These are phyloP conservation scores for Benthosema pterotum DNA, from an alignment of 2,797 vertebrate genomes.

Conservation along the genomic window DNA sequence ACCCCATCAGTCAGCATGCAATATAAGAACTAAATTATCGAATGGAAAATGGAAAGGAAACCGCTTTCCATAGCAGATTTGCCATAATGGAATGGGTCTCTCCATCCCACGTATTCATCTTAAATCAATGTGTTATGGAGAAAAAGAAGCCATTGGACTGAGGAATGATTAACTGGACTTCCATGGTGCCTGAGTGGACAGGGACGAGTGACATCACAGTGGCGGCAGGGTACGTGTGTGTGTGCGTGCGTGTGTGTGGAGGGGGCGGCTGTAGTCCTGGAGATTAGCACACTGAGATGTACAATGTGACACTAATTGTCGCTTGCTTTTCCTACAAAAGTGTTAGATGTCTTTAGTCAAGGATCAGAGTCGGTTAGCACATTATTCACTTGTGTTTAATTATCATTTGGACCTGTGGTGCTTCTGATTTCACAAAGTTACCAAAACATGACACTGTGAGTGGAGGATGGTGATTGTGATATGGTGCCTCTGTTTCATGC, in stretches of 20 bases:
- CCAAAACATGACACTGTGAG: slow-evolving; percentile 24
- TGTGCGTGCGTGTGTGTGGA: no score
- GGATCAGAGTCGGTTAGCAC: no score
- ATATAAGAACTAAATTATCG: slow-evolving; percentile 7
- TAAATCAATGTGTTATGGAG: slow-evolving; percentile 43
- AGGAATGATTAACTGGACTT: slow-evolving; percentile 51
- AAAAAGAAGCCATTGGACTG: slow-evolving; percentile 46
- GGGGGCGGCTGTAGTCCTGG: no score
- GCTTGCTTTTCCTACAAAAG: slow-evolving; percentile 9
- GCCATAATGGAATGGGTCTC: slow-evolving; percentile 49
- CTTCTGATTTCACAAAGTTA: slow-evolving; percentile 26
- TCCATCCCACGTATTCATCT: slow-evolving; percentile 53
- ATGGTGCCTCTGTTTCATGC: slow-evolving; percentile 44
- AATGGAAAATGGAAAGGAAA: slow-evolving; percentile 40
- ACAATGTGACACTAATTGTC: slow-evolving; percentile 13
- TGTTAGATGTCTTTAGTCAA: slow-evolving; percentile 1
- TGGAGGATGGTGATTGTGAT: slow-evolving; percentile 36
- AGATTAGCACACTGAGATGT: slow-evolving; percentile 15
- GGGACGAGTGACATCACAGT: slow-evolving; percentile 32
- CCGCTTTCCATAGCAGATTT: slow-evolving; percentile 44
- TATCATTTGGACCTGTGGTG: neutral
- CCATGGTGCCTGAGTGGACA: slow-evolving; percentile 24
- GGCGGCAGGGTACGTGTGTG: no score
- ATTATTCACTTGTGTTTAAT: neutral
- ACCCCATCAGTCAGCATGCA: slow-evolving; percentile 30